Base-by-base conservation (phyloP, 2,888 invertebrate genomes). In the Hirtodrosophila alboralis region DNA sequence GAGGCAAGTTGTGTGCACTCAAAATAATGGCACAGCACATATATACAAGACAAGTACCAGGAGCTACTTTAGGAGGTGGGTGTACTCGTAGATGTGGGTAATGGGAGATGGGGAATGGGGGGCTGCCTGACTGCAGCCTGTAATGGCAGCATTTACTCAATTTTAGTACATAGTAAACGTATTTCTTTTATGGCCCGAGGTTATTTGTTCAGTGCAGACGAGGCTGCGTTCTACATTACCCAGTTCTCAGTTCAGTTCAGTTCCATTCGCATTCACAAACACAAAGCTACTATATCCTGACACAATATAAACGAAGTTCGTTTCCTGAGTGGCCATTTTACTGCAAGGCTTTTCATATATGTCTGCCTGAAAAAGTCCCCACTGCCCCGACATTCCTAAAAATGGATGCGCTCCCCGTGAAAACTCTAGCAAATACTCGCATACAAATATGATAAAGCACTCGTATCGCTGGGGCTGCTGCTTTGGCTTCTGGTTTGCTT, bases 261-360 rank as follows among this genome's bases (percentile, higher is more conserved):
- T 34, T 28, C 43, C 52, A 60, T 57, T 51, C 53, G 45, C 54
- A 67, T 61, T 78, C 75, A 68, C 64, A 78, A 74, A 77, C 58
- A 76, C 61, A 69, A 66, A 78, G 66, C 76, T 75, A 72, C 60
- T 71, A 81, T 79, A 80, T 80, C 65, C 84, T 84, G 77, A 84
- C 84, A 84, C 83, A 81, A 78, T 78, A 81, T 84, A 81, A 81
- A 78, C 85, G 85, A 84, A 81, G 52, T 81, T 81, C 85, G 85
- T 83, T 81, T 84, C 83, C 85, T 83, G 83, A 80, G 80, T 83
- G 85, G 71, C 85, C 83, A 81, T 84, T 81, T 81, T 71, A 79
- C 76, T 84, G 84, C 63, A 71, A 76, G 79, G 83, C 85, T 75
- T 81, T 81, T 71, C 61, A 66, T 72, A 66, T 72, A 74, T 60